A percentile compares a stretch with the other conserved stretches of the same genome.
Conservation (phyloP, 2,797 vertebrate genomes). For the Ctenopoma kingsleyae region DNA sequence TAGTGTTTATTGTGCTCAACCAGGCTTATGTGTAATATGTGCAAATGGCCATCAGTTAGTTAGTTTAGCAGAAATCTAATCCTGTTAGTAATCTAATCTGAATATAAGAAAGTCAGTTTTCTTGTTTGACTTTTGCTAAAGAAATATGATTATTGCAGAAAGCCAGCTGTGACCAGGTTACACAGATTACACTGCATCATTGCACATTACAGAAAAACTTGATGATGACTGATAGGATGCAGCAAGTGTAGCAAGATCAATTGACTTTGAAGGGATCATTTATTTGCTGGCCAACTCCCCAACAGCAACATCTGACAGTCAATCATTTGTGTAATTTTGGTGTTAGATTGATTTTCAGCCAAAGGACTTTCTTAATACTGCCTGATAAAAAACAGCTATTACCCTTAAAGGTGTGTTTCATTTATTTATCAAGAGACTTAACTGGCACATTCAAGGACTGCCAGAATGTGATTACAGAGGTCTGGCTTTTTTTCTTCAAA, state of each 20-base stretch:
- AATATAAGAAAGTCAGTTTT: not conserved
- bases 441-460: conserved; percentile 18
- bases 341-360: conserved; percentile 36
- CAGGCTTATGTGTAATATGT: no score
- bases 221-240: conserved; percentile 9
- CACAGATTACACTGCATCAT: not conserved
- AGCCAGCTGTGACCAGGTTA: not conserved
- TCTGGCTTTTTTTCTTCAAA: conserved; percentile 8
- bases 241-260: conserved; percentile 24
- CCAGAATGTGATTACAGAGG: conserved; percentile 18
- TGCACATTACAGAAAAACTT: conserved; percentile 8
- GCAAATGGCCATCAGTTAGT: no score
- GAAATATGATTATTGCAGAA: not conserved
- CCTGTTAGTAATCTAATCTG: not conserved
- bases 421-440: conserved; percentile 32
- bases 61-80: not conserved
- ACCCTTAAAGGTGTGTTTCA: conserved; percentile 37
- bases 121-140: not conserved
- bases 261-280: conserved; percentile 57
- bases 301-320: conserved; percentile 38
- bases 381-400: conserved; percentile 26
- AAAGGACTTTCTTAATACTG: conserved; percentile 36
- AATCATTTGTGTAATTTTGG: conserved; percentile 40
- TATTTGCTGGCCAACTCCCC: conserved; percentile 43
- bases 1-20: no score